Percentiles rank a stretch among this genome's conserved stretches.
phyloP scores from a whole-genome alignment of 2,888 invertebrate species.

The Melitaea athalia region DNA sequence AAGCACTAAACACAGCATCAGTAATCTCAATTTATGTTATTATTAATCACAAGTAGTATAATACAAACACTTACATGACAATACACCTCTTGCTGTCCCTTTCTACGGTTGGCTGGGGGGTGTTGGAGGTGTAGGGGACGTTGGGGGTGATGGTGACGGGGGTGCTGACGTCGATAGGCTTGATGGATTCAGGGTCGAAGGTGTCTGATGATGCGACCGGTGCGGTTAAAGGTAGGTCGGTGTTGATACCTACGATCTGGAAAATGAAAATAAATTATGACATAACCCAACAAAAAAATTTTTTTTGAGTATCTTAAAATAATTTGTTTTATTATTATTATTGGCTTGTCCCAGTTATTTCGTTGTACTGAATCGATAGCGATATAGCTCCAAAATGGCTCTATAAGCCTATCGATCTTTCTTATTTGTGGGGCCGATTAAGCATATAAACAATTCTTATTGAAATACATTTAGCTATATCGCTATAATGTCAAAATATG shows the following conservation, averaged over 20 bases:
- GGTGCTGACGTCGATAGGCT: constrained; percentile 41
- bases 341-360: too few relatives aligned
- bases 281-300: too few relatives aligned
- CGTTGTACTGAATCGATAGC: too few relatives aligned
- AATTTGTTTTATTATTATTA: too few relatives aligned
- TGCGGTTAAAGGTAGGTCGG: constrained; percentile 67
- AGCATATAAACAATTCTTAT: too few relatives aligned
- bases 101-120: constrained; percentile 18
- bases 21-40: background rate
- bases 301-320: too few relatives aligned
- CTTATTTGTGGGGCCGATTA: too few relatives aligned
- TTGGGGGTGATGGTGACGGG: constrained; percentile 7
- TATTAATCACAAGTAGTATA: background rate
- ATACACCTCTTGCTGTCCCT: constrained; percentile 52
- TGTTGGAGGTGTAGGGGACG: constrained; percentile 17
- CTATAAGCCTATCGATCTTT: too few relatives aligned
- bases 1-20: background rate
- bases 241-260: constrained; percentile 75
- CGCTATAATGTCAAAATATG: too few relatives aligned
- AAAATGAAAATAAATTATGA: background rate
- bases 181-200: constrained; percentile 66
- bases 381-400: too few relatives aligned
- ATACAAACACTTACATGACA: constrained; percentile 51
- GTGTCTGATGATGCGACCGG: constrained; percentile 54
- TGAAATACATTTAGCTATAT: too few relatives aligned